Conservation (phyloP, 2,797 vertebrate genomes). For the Hozukius guyotensis region DNA sequence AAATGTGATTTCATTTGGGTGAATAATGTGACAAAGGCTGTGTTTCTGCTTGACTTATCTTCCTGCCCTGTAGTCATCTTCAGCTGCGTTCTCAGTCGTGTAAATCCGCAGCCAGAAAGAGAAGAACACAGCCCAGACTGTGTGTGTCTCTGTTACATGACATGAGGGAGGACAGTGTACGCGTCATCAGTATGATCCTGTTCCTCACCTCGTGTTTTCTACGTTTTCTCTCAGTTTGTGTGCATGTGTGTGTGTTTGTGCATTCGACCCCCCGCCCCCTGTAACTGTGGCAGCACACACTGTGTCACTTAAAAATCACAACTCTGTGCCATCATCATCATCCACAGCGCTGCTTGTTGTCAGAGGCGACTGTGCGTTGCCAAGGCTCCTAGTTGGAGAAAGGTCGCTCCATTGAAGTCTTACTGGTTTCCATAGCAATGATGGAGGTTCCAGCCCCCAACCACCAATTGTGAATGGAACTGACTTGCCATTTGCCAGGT, state of each 20-base stretch:
- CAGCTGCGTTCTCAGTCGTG: slow-evolving; percentile 5
- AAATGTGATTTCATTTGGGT: slow-evolving; percentile 51
- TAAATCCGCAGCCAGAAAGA: slow-evolving; percentile 14
- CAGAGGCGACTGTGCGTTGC: slow-evolving; percentile 40
- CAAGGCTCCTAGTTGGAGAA: slow-evolving; percentile 56
- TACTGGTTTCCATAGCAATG: slow-evolving; percentile 54
- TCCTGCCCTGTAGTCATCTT: slow-evolving; percentile 38
- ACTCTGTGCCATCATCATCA: slow-evolving; percentile 9
- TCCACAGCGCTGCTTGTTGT: slow-evolving; percentile 36
- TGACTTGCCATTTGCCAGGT: not conserved
- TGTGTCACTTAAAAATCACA: slow-evolving; percentile 28
- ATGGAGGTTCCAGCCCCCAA: slow-evolving; percentile 3
- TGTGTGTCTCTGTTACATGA: not conserved
- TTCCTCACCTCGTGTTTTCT: not conserved
- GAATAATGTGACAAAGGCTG: slow-evolving; percentile 56
- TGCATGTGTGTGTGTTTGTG: not conserved
- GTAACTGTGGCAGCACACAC: not conserved
- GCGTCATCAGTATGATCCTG: not conserved
- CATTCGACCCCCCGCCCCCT: not conserved
- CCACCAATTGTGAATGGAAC: slow-evolving; percentile 29
- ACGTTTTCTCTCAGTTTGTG: not conserved
- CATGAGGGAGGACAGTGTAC: not conserved
- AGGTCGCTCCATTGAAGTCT: slow-evolving; percentile 47
- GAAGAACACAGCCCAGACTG: slow-evolving; percentile 8
- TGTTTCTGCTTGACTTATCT: slow-evolving; percentile 46